Conservation (phyloP, 2,888 invertebrate genomes). For the Conchocele bisecta region DNA sequence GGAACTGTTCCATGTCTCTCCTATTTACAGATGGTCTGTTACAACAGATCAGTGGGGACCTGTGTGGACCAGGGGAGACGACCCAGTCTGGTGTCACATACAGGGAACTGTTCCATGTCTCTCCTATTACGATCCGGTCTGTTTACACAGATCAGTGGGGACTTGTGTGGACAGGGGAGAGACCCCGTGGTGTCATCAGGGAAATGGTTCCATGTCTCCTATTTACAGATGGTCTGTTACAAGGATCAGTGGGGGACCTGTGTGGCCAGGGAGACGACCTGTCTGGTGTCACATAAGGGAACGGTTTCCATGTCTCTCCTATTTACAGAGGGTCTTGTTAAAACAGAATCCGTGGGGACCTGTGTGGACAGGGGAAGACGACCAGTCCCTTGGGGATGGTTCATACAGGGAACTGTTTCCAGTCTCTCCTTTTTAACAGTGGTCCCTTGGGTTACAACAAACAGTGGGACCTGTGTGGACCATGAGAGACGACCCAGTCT, state of each 20-base stretch:
- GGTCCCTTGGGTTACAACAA: too few relatives aligned
- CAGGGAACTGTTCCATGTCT: too few relatives aligned
- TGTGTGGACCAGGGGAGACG: constrained; percentile 53
- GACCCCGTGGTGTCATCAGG: constrained; percentile 55
- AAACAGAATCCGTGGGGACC: too few relatives aligned
- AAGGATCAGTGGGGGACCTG: constrained; percentile 43
- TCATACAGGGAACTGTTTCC: too few relatives aligned
- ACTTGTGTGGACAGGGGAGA: too few relatives aligned
- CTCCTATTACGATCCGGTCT: too few relatives aligned
- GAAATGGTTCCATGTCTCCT: neutral
- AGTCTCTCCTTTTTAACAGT: too few relatives aligned
- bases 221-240: constrained; percentile 48
- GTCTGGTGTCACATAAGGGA: constrained; percentile 60
- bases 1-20: neutral
- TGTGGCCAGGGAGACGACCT: constrained; percentile 53
- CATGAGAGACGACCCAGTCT: neutral
- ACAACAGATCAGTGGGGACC: constrained; percentile 37
- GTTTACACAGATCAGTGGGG: too few relatives aligned
- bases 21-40: constrained; percentile 48
- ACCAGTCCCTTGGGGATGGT: too few relatives aligned
- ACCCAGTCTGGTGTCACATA: constrained; percentile 60
- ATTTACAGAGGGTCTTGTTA: too few relatives aligned
- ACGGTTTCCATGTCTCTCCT: too few relatives aligned
- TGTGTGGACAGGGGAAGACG: too few relatives aligned
- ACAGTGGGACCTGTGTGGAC: neutral